phyloP scores from a whole-genome alignment of 2,113 vertebrate species.

The Scalopus aquaticus region DNA sequence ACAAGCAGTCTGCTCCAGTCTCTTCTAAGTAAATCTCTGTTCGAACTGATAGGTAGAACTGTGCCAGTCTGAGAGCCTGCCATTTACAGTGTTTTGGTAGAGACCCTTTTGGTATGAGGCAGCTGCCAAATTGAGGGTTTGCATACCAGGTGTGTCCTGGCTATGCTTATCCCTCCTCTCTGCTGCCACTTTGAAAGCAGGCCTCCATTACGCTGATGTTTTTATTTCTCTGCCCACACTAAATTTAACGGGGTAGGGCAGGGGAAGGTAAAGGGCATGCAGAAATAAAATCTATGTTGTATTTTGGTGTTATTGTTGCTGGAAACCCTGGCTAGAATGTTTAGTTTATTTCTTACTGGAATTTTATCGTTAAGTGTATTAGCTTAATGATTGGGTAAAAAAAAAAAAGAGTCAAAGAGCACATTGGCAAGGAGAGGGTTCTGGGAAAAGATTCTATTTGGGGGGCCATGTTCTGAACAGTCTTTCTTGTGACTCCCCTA shows the following conservation, averaged over 20 bases:
- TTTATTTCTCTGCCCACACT: neutral
- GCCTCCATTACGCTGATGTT: neutral
- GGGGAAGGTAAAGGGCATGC: neutral
- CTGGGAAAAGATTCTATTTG: neutral
- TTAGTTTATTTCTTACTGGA: conserved; percentile 14
- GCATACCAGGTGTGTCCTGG: neutral
- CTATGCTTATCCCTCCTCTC: neutral
- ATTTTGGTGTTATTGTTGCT: neutral
- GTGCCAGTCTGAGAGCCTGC: neutral
- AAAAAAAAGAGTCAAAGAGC: conserved; percentile 42
- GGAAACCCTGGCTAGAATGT: neutral
- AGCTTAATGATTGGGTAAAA: conserved; percentile 40
- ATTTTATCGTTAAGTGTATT: conserved; percentile 18
- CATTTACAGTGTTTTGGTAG: neutral
- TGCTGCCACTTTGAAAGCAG: neutral
- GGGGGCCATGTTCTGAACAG: neutral
- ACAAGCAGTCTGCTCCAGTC: conserved; percentile 88
- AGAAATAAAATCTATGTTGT: conserved; percentile 8
- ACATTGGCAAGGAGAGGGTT: neutral
- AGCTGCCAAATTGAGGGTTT: neutral
- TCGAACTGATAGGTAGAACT: neutral
- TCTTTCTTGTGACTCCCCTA: conserved; percentile 38
- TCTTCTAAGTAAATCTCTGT: conserved; percentile 85
- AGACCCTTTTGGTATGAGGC: neutral
- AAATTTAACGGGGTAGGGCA: neutral